These are phyloP conservation scores for Catamblyrhynchus diadema DNA, from an alignment of 2,797 vertebrate species.

Conservation along the genomic window DNA sequence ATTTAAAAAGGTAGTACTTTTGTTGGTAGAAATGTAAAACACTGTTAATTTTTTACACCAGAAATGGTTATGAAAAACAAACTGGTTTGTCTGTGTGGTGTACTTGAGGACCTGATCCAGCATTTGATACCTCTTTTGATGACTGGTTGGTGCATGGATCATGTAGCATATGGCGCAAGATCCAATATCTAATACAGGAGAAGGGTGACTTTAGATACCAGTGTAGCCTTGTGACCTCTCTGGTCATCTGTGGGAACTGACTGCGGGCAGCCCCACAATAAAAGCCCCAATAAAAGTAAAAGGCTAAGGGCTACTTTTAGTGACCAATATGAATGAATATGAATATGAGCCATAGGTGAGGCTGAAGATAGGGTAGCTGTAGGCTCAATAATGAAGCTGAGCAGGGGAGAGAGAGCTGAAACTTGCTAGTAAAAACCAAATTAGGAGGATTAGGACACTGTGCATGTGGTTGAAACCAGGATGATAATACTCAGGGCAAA, in stretches of 20 bases:
- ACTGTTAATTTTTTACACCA: neutral
- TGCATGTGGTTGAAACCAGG: neutral
- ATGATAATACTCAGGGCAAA: neutral
- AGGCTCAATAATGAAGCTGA: neutral
- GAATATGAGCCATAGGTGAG: neutral
- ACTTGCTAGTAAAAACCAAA: neutral
- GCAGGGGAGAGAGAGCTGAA: neutral
- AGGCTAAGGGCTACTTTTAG: neutral
- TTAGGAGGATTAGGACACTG: neutral
- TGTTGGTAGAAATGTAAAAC: neutral
- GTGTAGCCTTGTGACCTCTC: neutral
- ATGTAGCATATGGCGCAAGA: neutral
- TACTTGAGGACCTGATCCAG: neutral
- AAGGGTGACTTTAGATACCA: neutral
- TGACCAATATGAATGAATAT: neutral
- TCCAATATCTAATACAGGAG: neutral
- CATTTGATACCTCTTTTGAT: neutral
- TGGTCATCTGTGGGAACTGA: neutral
- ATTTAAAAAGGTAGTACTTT: neutral
- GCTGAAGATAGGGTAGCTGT: neutral
- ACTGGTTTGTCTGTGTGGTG: neutral
- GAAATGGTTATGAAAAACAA: neutral
- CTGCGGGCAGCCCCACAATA: neutral
- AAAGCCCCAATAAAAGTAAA: neutral
- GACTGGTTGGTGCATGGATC: neutral